phyloP scores from a whole-genome alignment of 2,797 vertebrate species.

The Coracias cyanogaster region DNA sequence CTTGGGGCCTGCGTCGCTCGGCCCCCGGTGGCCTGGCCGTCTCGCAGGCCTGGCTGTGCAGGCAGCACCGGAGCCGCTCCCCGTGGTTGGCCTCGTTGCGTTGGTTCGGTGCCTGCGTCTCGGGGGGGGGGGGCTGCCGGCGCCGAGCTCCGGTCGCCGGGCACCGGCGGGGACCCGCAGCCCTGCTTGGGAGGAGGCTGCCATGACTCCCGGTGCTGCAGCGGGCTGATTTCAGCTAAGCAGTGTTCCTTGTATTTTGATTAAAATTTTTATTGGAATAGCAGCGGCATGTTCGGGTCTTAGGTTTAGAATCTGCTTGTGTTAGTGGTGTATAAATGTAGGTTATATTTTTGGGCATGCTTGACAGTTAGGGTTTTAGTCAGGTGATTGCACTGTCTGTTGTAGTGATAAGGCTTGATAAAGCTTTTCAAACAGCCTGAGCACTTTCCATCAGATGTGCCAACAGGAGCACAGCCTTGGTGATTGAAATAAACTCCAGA shows the following conservation, averaged over 20 bases:
- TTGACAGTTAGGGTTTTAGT: background rate
- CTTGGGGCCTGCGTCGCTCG: too few relatives aligned
- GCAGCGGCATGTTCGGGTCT: background rate
- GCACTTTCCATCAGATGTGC: background rate
- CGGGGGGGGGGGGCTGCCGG: too few relatives aligned
- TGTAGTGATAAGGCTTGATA: background rate
- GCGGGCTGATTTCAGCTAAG: fast-evolving
- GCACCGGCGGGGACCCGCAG: background rate
- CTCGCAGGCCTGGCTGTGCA: background rate
- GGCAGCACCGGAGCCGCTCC: background rate
- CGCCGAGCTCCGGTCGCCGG: too few relatives aligned
- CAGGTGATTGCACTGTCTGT: background rate
- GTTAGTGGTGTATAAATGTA: fast-evolving
- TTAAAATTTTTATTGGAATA: fast-evolving
- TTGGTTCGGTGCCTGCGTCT: background rate
- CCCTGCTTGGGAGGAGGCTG: background rate
- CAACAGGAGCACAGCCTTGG: background rate
- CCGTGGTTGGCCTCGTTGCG: too few relatives aligned
- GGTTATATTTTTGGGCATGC: background rate
- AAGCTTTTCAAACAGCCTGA: background rate
- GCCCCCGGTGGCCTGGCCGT: background rate
- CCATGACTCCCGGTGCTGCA: fast-evolving
- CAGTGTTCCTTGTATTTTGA: fast-evolving
- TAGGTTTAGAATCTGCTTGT: background rate
- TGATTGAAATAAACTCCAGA: background rate